Evolutionary conservation across 2,797 vertebrate genomes (phyloP), one percentile per base, ranked within the genome.

Genomic region (Peromyscus eremicus): DNA sequence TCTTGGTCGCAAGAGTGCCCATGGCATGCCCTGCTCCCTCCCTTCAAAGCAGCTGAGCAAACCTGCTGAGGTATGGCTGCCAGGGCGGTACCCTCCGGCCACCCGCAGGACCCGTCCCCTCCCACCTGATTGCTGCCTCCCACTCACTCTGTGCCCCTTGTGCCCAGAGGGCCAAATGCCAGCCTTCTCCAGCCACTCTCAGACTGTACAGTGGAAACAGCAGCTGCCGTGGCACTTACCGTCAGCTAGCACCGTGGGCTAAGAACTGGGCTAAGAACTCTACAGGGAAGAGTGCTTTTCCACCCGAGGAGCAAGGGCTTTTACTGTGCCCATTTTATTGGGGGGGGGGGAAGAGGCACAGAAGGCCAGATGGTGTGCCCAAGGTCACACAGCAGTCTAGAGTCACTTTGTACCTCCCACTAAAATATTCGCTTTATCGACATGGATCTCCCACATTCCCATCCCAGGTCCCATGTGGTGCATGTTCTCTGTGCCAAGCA

Each of bases 381-480:
- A 17, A 89, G 10, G 71, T 64, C 60, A 40, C 29, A 27, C 9
- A 11, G 29, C 12, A 8, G 8, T 19, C 8, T 55, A 14, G 1
- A 29, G 34, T 2, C 5, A 32, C 9, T 12, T 75, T 68, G n/a
- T 21, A 25, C 21, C 62, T 66, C 76, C 82, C 32, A 14, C 34
- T n/a, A 32, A 84, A 64, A 34, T 17, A 16, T 77, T 80, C 40
- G 13, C 46, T 57, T 73, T 62, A 55, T 88, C 5, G 5, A 21
- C 5, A 3, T 40, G 21, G 27, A 27, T 75, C 37, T 88, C 70
- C 27, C 32, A 12, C n/a, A 2, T 32, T 88, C 27, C n/a, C 17
- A 12, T 37, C 10, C 55, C 49, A 0, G 27, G 62, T 46, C 75
- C 14, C 1, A 0, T 3, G 27, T 1, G 7, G 5, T 23, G 29